These are phyloP conservation scores for Adelges cooleyi DNA, from an alignment of 1,140 invertebrate genomes.

Conservation along the genomic window DNA sequence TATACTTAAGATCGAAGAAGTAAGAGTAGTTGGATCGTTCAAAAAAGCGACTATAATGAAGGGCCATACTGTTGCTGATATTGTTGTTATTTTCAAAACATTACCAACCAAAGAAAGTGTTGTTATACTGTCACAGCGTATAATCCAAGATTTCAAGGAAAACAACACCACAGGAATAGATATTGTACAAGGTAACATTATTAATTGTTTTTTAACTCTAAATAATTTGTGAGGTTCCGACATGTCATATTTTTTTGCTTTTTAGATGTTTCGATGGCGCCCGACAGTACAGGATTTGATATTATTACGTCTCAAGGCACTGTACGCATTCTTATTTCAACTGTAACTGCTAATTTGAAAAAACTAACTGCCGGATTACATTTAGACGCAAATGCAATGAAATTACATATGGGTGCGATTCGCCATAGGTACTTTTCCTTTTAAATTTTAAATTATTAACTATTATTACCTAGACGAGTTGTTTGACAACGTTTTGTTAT, in stretches of 20 bases:
- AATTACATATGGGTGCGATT: constrained; percentile 83
- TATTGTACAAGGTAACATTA: not conserved
- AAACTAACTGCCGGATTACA: constrained; percentile 50
- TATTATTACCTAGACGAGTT: too few relatives aligned
- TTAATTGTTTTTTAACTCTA: too few relatives aligned
- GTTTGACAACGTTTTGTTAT: too few relatives aligned
- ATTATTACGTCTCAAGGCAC: constrained; percentile 38
- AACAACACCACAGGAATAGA: constrained; percentile 3
- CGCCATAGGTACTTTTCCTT: constrained; percentile 49
- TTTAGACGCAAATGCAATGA: constrained; percentile 64
- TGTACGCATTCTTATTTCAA: constrained; percentile 50
- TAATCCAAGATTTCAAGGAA: constrained; percentile 15
- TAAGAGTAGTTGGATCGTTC: constrained; percentile 90
- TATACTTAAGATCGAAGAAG: constrained; percentile 74
- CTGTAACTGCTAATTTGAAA: constrained; percentile 49
- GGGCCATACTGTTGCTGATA: constrained; percentile 88
- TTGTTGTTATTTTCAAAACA: constrained; percentile 97
- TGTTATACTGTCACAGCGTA: constrained; percentile 39
- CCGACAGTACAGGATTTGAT: constrained; percentile 17
- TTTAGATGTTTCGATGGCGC: constrained; percentile 19
- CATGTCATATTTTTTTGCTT: not conserved
- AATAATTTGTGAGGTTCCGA: too few relatives aligned
- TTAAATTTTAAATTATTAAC: too few relatives aligned
- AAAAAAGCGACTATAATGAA: constrained; percentile 97
- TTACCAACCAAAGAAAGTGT: constrained; percentile 91